phyloP scores from a whole-genome alignment of 2,113 vertebrate genomes.

The Bubo blakistoni region DNA sequence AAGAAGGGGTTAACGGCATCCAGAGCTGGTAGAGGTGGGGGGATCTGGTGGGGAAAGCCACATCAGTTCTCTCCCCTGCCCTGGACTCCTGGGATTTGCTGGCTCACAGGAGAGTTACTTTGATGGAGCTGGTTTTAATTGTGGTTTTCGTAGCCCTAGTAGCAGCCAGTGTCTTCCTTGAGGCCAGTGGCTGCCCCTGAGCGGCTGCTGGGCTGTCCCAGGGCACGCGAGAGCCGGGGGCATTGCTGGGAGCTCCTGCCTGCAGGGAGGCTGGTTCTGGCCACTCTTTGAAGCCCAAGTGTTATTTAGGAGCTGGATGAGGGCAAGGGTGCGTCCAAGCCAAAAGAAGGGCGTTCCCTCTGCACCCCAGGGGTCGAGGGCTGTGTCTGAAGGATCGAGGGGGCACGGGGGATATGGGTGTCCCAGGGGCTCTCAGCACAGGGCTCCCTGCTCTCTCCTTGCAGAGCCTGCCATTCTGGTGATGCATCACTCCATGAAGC shows the following conservation, averaged over 20 bases:
- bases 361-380: accelerated
- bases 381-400: not conserved
- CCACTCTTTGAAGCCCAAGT: accelerated
- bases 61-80: not conserved
- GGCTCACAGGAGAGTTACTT: not conserved
- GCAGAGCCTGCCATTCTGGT: constrained; percentile 95
- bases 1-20: not conserved
- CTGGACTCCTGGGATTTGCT: not conserved
- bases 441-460: not conserved
- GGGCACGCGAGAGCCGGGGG: not conserved
- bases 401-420: accelerated
- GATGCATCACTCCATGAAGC: constrained; percentile 99
- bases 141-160: accelerated
- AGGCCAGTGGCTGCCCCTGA: not conserved
- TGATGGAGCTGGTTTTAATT: not conserved
- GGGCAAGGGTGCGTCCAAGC: not conserved
- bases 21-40: not conserved
- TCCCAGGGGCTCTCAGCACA: not conserved
- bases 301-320: not conserved
- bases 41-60: not conserved
- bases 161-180: not conserved
- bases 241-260: not conserved
- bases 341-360: not conserved
- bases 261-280: not conserved
- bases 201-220: not conserved